These are phyloP conservation scores for Matsumyia berberina DNA, from an alignment of 2,888 invertebrate genomes.

Conservation along the genomic window DNA sequence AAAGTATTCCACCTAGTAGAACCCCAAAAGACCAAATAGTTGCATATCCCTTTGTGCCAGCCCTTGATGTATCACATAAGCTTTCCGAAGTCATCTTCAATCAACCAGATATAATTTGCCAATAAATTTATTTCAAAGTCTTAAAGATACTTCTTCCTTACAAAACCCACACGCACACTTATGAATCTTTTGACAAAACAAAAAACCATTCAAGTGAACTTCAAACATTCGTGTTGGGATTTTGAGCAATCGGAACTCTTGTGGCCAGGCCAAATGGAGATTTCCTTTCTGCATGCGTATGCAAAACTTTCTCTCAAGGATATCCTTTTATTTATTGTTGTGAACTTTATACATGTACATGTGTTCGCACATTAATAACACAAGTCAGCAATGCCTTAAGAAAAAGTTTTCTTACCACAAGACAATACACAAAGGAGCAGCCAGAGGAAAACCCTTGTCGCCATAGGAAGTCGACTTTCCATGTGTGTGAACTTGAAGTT, in stretches of 20 bases:
- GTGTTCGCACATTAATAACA: constrained; percentile 45
- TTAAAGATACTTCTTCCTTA: constrained; percentile 4
- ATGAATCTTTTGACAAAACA: constrained; percentile 16
- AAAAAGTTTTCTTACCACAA: constrained; percentile 65
- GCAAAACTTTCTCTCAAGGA: constrained; percentile 53
- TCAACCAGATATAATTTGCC: constrained; percentile 3
- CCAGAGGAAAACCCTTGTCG: neutral
- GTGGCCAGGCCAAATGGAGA: constrained; percentile 60
- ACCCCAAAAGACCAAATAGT: no score
- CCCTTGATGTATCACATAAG: neutral
- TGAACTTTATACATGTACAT: constrained; percentile 38
- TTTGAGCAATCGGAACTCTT: constrained; percentile 60
- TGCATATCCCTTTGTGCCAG: neutral
- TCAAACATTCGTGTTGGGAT: constrained; percentile 46
- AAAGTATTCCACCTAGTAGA: neutral
- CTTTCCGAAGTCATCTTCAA: constrained; percentile 14
- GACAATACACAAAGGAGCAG: constrained; percentile 59
- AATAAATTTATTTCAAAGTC: constrained; percentile 22
- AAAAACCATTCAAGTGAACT: constrained; percentile 39
- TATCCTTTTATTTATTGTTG: constrained; percentile 32
- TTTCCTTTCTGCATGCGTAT: constrained; percentile 59
- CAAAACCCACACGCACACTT: neutral
- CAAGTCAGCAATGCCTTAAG: constrained; percentile 25
- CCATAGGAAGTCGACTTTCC: constrained; percentile 1
- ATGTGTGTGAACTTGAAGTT: constrained; percentile 61